Base-by-base conservation (phyloP, 1,140 invertebrate genomes). In the Drosophila lacertosa region DNA sequence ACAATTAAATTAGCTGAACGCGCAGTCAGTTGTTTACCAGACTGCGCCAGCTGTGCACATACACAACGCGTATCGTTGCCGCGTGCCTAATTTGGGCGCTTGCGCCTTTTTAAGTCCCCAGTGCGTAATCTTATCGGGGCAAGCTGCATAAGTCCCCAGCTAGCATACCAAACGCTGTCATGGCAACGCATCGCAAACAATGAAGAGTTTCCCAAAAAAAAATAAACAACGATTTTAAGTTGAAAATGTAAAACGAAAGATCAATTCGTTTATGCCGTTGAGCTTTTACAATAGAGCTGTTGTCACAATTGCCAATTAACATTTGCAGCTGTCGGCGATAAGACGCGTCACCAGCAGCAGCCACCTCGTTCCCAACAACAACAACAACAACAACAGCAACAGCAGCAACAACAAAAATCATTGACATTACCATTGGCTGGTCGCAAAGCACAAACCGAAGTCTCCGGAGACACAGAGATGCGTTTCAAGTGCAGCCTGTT, bases 401-500 rank as follows among this genome's bases (percentile, higher is more conserved):
- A 68, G 13, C 77, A 60, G 29, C 67, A 67, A 0, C 80, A 82
- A 37, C 70, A 84, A 53, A 91, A 91, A 77, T 89, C 89, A 26
- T 55, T 91, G 24, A 91, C 89, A 45, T 55, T 91, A 65, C 89
- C 89, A n/a, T 60, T 91, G 7, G 74, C 72, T 35, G 86, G 77
- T 15, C 69, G 37, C 22, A 72, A 57, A 68, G 32, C 74, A 15
- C 60, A 74, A 39, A 44, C 79, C 9, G 67, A 72, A 15, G 47
- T 40, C 4, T 50, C 47, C 24, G 58, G 39, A 15, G 78, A 82
- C 42, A 53, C 62, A 3, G 83, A 82, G 13, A 88, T 88, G 82
- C 74, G 78, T 51, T 83, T 88, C 35, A 84, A 80, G n/a, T 75
- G 70, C 44, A 84, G 53, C 9, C 16, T 86, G 5, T 78, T 82